Evolutionary conservation across 92 coral and sea anemone genomes (phyloP), one percentile per base, ranked within the genome.

Genomic region (Bergia puertoricense): DNA sequence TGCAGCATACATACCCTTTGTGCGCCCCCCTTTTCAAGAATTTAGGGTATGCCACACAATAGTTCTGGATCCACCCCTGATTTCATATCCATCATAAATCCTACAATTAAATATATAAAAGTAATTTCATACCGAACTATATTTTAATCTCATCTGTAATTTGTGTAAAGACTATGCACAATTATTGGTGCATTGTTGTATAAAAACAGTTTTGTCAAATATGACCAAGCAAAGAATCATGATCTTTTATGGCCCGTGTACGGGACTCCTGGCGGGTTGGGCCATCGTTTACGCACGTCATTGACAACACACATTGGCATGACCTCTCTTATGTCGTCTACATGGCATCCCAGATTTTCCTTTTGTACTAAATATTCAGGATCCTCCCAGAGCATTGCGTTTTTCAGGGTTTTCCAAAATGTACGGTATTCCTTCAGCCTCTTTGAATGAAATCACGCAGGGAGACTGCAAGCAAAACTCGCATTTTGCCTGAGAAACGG

Each of bases 281-380:
- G 89, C 92, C 92, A 90, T 50, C 92, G 78, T 45, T 48, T 68
- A 7, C 92, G 67, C 3, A 90, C 89, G 71, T 90, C 92, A 50
- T 85, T 86, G 11, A 90, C 89, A 65, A 85, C 89, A 65, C 92
- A 90, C 73, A 67, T 79, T 13, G 92, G 92, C 92, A 90, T 90
- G 38, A 90, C 89, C 56, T 90, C 92, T 16, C 92, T 86, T 59
- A 90, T 74, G 80, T 90, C 89, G 42, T 86, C 80, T 37, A 90
- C 79, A 38, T 78, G 86, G 72, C 86, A 85, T 36, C 92, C 92
- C 78, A 78, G 89, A 37, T 78, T 42, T 74, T 67, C 59, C 69
- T 90, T 90, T 22, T 74, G 57, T 18, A 79, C 80, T 20, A 77
- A 89, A 79, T 85, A 90, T 14, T 46, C 14, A 4, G 89, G 86